Conservation (phyloP, 2,888 invertebrate species). For the Agapetus fuscipes region DNA sequence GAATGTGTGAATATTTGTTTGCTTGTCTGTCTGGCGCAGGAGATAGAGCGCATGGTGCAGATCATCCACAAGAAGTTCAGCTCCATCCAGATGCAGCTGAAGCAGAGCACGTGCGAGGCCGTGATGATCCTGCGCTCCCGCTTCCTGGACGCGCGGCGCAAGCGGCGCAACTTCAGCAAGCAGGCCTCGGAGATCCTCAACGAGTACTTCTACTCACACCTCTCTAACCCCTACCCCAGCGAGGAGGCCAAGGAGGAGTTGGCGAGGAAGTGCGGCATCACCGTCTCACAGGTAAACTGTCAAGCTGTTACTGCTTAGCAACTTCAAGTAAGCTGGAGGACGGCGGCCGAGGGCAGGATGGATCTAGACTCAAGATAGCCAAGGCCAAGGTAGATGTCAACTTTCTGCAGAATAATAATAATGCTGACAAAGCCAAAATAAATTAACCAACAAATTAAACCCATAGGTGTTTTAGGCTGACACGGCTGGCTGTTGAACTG, state of each 20-base stretch:
- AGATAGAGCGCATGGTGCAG: conserved; percentile 98
- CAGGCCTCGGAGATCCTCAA: conserved; percentile 99
- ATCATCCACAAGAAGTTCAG: conserved; percentile 98
- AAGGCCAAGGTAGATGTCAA: too few species aligned
- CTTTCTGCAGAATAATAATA: too few species aligned
- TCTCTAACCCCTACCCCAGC: conserved; percentile 99
- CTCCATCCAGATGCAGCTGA: conserved; percentile 96
- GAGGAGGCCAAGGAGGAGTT: conserved; percentile 99
- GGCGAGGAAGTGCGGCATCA: conserved; percentile 98
- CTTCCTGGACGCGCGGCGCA: conserved; percentile 71
- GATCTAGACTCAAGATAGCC: too few species aligned
- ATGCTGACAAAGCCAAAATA: too few species aligned
- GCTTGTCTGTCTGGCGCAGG: conserved; percentile 33
- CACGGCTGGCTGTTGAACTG: too few species aligned
- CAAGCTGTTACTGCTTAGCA: too few species aligned
- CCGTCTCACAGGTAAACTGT: conserved; percentile 88
- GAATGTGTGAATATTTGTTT: neutral
- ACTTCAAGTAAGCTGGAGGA: too few species aligned
- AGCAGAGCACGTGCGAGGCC: conserved; percentile 99
- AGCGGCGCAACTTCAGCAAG: conserved; percentile 98
- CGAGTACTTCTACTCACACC: conserved; percentile 99
- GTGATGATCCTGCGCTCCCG: conserved; percentile 96
- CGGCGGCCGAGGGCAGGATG: too few species aligned
- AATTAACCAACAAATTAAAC: too few species aligned
- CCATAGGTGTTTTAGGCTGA: too few species aligned